A percentile compares a stretch with the other conserved stretches of the same genome.
Evolutionary conservation across 30 jellyfish, hydroid and myxozoan genomes (phyloP).

Genomic region (Pelagia noctiluca): DNA sequence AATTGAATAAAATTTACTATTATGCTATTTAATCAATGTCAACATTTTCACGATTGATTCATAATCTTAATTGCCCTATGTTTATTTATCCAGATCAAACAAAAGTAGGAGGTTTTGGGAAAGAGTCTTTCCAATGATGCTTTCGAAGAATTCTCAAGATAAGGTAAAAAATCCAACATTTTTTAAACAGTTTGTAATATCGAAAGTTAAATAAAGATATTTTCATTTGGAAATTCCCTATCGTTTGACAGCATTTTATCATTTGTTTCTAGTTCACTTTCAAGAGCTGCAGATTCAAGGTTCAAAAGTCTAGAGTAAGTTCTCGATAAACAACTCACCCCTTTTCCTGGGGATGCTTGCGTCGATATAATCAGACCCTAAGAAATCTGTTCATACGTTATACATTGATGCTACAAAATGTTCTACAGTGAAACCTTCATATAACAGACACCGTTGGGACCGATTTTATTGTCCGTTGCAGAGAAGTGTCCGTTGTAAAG

Average conservation of each 20-base stretch:
- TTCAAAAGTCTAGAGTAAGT: constrained; percentile 65
- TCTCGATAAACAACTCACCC: no score
- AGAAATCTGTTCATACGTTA: no score
- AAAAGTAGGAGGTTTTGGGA: constrained; percentile 39
- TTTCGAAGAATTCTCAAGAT: constrained; percentile 83
- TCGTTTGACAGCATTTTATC: background rate
- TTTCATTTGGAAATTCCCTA: background rate
- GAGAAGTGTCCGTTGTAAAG: no score
- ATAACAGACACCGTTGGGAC: no score
- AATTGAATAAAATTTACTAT: background rate
- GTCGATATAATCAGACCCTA: no score
- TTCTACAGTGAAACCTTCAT: no score
- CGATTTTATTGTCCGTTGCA: no score
- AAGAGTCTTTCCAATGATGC: constrained; percentile 86
- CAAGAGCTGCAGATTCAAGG: constrained; percentile 76
- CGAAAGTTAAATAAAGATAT: background rate
- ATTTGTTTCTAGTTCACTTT: constrained; percentile 62
- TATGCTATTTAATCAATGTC: no score
- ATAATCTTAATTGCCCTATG: background rate
- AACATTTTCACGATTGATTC: no score
- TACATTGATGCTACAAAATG: no score
- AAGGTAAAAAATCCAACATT: constrained; percentile 54
- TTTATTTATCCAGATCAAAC: constrained; percentile 24
- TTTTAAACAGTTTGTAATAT: background rate
- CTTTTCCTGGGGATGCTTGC: no score